Evolutionary conservation across 2,888 invertebrate species (phyloP).

Genomic region (Cynaeus angustus): DNA sequence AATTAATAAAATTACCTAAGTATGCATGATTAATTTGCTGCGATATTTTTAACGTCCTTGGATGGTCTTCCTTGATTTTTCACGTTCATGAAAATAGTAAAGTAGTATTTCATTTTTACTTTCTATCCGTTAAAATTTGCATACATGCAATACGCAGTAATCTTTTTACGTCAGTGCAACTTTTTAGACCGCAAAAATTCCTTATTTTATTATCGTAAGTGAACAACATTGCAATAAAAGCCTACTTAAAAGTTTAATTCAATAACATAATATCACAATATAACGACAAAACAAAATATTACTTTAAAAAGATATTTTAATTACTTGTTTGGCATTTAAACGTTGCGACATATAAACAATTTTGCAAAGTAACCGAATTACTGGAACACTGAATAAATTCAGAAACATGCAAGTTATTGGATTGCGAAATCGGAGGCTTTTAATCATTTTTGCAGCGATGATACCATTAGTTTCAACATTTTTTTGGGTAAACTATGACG

Average conservation of each 20-base stretch:
- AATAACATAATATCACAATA: conserved; percentile 3
- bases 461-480: too few species aligned
- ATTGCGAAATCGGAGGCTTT: background rate
- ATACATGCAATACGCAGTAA: background rate
- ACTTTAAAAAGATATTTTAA: conserved; percentile 24
- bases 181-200: conserved; percentile 15
- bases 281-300: conserved; percentile 16
- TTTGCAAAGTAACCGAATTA: conserved; percentile 28
- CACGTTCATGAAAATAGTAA: too few species aligned
- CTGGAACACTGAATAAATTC: background rate
- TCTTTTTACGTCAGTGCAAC: background rate
- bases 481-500: too few species aligned
- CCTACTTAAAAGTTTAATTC: background rate
- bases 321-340: conserved; percentile 35
- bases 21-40: conserved; percentile 20
- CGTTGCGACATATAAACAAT: conserved; percentile 15
- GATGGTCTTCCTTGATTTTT: conserved; percentile 11
- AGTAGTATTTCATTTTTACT: too few species aligned
- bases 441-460: background rate
- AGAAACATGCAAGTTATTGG: background rate
- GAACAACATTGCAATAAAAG: conserved; percentile 2
- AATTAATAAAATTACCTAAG: conserved; percentile 5
- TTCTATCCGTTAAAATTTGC: too few species aligned
- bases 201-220: conserved; percentile 1
- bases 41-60: conserved; percentile 1